These are phyloP conservation scores for Rhopalosiphum maidis DNA, from an alignment of 1,140 invertebrate genomes.

Conservation along the genomic window DNA sequence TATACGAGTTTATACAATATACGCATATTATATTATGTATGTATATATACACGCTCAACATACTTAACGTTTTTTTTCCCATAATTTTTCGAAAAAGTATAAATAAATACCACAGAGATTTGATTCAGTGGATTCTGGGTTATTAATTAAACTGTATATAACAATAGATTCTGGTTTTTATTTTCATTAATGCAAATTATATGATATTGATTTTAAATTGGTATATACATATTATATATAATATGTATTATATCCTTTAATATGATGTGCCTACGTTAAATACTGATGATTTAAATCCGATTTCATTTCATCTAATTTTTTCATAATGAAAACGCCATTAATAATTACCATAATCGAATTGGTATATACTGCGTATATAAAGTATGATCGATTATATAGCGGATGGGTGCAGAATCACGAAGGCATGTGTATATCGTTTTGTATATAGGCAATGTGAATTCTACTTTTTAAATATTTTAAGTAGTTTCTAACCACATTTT, in stretches of 20 bases:
- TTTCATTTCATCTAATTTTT: not conserved
- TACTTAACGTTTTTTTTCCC: not conserved
- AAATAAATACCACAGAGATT: not conserved
- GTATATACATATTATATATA: not conserved
- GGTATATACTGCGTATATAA: not conserved
- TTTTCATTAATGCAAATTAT: not conserved
- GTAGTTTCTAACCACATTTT: not conserved
- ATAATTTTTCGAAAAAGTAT: not conserved
- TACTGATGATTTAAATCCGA: not conserved
- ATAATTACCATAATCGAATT: not conserved
- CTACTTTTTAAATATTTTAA: not conserved
- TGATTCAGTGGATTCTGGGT: not conserved
- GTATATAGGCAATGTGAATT: not conserved
- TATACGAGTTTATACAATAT: not conserved
- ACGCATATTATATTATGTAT: not conserved
- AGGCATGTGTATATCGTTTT: not conserved
- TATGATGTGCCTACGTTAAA: not conserved
- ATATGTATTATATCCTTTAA: not conserved
- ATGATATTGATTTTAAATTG: not conserved
- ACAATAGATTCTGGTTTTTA: not conserved
- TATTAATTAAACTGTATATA: not conserved
- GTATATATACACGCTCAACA: not conserved
- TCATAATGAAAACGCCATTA: not conserved
- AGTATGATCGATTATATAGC: not conserved
- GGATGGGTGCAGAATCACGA: not conserved